Conservation (phyloP, 2,113 vertebrate genomes). For the Macquaria ambigua region DNA sequence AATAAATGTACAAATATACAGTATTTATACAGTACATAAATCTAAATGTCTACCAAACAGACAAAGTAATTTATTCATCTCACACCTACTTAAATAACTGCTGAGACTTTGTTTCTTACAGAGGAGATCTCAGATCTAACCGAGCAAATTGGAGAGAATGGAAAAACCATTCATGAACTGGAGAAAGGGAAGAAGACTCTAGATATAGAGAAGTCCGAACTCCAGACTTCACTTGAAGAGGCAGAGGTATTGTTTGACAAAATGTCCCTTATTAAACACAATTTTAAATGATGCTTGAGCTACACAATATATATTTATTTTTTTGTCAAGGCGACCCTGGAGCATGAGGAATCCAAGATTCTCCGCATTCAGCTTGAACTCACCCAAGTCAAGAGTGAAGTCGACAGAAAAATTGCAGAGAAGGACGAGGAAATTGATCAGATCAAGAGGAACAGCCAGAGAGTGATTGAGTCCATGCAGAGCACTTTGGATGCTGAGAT, state of each 20-base stretch:
- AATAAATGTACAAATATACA: not conserved
- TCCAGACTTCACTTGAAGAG: slow-evolving; percentile 83
- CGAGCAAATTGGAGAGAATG: slow-evolving; percentile 81
- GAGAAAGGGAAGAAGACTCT: slow-evolving; percentile 81
- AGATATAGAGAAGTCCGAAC: slow-evolving; percentile 79
- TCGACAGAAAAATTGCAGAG: slow-evolving; percentile 78
- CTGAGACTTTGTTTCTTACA: slow-evolving; percentile 29
- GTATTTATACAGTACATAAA: not conserved
- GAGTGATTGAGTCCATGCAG: slow-evolving; percentile 79
- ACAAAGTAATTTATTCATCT: not conserved
- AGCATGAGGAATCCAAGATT: slow-evolving; percentile 84
- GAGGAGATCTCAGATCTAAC: slow-evolving; percentile 84
- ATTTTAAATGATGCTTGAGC: not conserved
- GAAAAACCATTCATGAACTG: slow-evolving; percentile 84
- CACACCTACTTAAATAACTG: not conserved
- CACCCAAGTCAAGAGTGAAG: slow-evolving; percentile 77
- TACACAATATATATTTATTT: not conserved
- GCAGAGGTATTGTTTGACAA: slow-evolving; percentile 75
- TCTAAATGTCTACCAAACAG: not conserved
- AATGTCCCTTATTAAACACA: not conserved
- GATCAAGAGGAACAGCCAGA: slow-evolving; percentile 80
- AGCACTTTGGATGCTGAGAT: slow-evolving; percentile 77
- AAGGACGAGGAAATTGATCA: slow-evolving; percentile 82
- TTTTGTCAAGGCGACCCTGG: slow-evolving; percentile 73
- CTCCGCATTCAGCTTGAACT: slow-evolving; percentile 80